phyloP scores from a whole-genome alignment of 2,888 invertebrate species.

The Pachliopta kotzebuea region DNA sequence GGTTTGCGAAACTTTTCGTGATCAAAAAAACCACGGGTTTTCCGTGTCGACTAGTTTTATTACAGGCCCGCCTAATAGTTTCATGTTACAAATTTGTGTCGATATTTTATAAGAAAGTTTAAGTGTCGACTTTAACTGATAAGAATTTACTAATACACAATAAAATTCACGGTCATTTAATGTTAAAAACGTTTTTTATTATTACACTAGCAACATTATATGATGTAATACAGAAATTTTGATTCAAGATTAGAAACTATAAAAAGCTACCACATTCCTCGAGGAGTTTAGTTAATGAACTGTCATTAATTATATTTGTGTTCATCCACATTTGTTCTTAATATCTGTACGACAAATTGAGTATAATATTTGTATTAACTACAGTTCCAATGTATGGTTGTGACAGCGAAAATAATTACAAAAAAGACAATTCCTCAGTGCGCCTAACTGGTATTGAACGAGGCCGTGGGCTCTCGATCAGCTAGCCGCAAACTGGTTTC shows the following conservation, averaged over 20 bases:
- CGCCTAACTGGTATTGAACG: conserved; percentile 68
- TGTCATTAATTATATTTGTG: conserved; percentile 50
- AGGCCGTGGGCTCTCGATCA: conserved; percentile 74
- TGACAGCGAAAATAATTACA: conserved; percentile 39
- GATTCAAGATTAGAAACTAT: conserved; percentile 11
- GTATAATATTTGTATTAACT: conserved; percentile 30
- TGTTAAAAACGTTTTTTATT: not conserved
- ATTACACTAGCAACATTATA: not conserved
- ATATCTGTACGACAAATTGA: conserved; percentile 9
- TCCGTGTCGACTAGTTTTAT: conserved; percentile 59
- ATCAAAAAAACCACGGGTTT: conserved; percentile 65
- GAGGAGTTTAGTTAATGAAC: conserved; percentile 35
- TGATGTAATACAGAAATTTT: conserved; percentile 14
- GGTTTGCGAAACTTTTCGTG: conserved; percentile 73
- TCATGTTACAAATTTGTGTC: conserved; percentile 45
- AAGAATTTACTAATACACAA: conserved; percentile 10
- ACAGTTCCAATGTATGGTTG: conserved; percentile 54
- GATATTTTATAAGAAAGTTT: conserved; percentile 19
- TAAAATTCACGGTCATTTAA: conserved; percentile 12
- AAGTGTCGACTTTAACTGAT: conserved; percentile 6
- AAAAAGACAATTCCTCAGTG: conserved; percentile 42
- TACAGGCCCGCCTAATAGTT: conserved; percentile 47
- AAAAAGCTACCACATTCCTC: conserved; percentile 32
- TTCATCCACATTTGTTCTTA: conserved; percentile 51
- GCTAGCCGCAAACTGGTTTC: conserved; percentile 74